A percentile compares a stretch with the other conserved stretches of the same genome.
phyloP scores from a whole-genome alignment of 1,140 invertebrate species.

The Trichonephila clavipes region DNA sequence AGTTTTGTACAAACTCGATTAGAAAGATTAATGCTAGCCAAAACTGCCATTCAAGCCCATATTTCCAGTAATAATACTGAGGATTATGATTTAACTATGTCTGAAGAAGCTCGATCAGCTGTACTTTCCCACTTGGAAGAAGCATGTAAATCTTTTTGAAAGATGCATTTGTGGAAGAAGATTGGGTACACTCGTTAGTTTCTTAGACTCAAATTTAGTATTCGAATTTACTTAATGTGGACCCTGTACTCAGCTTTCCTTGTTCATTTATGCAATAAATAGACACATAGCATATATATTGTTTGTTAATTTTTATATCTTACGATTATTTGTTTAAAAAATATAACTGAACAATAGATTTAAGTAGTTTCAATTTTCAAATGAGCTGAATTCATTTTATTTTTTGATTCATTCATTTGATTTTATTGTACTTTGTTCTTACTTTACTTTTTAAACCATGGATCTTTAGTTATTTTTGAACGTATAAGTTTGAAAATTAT shows the following conservation, averaged over 20 bases:
- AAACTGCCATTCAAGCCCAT: background rate
- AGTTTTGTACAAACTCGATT: background rate
- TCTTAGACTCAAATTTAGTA: background rate
- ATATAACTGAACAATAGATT: too few relatives aligned
- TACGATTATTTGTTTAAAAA: too few relatives aligned
- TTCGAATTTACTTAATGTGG: background rate
- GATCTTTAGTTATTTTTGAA: too few relatives aligned
- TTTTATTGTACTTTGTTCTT: too few relatives aligned
- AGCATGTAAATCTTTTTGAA: background rate
- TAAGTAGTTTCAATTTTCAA: too few relatives aligned
- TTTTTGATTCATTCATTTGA: too few relatives aligned
- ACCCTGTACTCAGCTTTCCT: background rate
- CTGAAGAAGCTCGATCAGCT: conserved; percentile 13
- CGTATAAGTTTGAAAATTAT: too few relatives aligned
- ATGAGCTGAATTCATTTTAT: too few relatives aligned
- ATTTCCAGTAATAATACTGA: background rate
- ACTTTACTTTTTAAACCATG: too few relatives aligned
- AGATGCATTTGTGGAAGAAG: conserved; percentile 19
- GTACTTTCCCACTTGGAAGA: background rate
- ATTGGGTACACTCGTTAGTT: background rate
- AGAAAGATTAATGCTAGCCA: background rate
- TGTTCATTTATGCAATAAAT: background rate
- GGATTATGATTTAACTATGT: conserved; percentile 1
- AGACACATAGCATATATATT: too few relatives aligned
- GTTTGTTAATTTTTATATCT: too few relatives aligned